These are phyloP conservation scores for Gymnopithys bicolor DNA, from an alignment of 2,797 vertebrate genomes.

Conservation along the genomic window DNA sequence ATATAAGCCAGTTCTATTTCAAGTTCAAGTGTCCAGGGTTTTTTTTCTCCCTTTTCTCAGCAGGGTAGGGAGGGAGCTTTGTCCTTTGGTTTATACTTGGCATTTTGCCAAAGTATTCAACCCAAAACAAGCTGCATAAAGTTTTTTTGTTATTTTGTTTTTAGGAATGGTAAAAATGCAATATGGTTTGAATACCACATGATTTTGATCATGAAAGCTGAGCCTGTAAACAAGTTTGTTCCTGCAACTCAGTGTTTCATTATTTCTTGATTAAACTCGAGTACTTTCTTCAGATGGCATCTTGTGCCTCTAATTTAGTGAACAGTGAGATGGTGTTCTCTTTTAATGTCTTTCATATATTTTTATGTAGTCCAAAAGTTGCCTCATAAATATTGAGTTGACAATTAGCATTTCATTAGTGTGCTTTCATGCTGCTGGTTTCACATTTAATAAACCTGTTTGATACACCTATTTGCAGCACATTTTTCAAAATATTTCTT, in stretches of 20 bases:
- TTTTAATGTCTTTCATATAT: not conserved
- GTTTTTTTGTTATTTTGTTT: not conserved
- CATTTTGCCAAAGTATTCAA: too few relatives aligned
- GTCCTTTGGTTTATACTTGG: too few relatives aligned
- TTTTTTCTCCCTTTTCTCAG: too few relatives aligned
- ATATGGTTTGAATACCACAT: not conserved
- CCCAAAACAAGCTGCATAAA: not conserved
- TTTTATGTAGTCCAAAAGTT: not conserved
- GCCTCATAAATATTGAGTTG: not conserved
- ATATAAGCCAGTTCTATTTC: too few relatives aligned
- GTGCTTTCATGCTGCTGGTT: not conserved
- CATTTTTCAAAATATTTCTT: not conserved
- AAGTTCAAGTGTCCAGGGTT: too few relatives aligned
- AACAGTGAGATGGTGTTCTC: not conserved
- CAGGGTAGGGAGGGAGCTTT: too few relatives aligned
- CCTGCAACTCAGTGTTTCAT: slow-evolving; percentile 2
- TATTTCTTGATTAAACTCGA: slow-evolving; percentile 14
- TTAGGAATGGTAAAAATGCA: not conserved
- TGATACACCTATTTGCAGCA: not conserved
- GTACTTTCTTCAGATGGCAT: not conserved
- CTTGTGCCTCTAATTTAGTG: not conserved
- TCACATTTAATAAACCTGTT: not conserved
- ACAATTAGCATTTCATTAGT: not conserved
- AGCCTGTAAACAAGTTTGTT: not conserved
- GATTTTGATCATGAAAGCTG: not conserved